Evolutionary conservation across 2,888 invertebrate genomes (phyloP), one percentile per base, ranked within the genome.

Genomic region (Stenodema calcarata): DNA sequence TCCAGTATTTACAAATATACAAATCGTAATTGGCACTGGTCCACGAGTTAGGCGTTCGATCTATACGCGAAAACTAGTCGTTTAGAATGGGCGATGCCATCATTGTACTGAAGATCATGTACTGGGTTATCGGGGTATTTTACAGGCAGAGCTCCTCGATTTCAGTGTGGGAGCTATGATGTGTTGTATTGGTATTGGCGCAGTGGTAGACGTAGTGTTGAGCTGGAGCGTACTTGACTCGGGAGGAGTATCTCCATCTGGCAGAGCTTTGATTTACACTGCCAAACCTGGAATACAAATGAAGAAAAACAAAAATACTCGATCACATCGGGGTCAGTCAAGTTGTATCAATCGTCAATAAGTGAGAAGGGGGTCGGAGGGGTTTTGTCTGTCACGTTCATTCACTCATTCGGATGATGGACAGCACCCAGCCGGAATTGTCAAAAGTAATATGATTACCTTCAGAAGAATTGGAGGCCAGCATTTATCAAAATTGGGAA

Each of bases 141-240:
- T 62, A 62, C 23, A 62, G 62, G 62, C 62, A 62, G 23, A 62
- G 62, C 23, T 73, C 73, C 16, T 73, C 73, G 35, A 73, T 73
- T 35, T 73, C 73, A 7, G 73, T 73, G 35, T 35, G 62, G 27
- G 62, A 62, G 12, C 62, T 62, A 35, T 73, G 73, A 16, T 73
- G 73, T 3, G 73, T 73, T 7, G 73, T 73, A 16, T 73, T 73
- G 6, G 90, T 88, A 23, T 91, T 89, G 35, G 88, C 62, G 76
- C 88, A 88, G 86, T 88, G 88, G 81, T 88, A 88, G 28, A 88
- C 87, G 79, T 88, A 88, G 41, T 88, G 88, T 54, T 88, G 88
- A 18, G 70, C 84, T 0, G 87, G 81, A 4, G 86, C 47, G 80
- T 82, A 87, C 18, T 82, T 47, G 6, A 87, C 62, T 0, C 86